These are phyloP conservation scores for Euschistus heros DNA, from an alignment of 1,140 invertebrate species.

Conservation along the genomic window DNA sequence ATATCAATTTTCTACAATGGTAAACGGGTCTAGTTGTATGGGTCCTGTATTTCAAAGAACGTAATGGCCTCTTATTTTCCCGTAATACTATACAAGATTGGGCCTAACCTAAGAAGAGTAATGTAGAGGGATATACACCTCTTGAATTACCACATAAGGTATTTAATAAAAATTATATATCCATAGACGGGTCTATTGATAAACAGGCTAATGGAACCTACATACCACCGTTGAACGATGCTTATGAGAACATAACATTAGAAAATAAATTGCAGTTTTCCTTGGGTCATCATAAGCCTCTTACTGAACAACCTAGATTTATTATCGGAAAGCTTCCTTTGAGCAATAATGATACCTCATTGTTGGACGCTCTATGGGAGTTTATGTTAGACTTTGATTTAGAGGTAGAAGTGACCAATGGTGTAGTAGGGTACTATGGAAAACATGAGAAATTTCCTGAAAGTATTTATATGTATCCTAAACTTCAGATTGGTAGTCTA, in stretches of 20 bases:
- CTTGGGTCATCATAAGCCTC: slow-evolving; percentile 23
- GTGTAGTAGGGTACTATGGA: background rate
- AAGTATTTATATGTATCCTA: background rate
- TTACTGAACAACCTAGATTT: slow-evolving; percentile 21
- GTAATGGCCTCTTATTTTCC: background rate
- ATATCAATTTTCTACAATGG: background rate
- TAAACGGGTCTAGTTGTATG: background rate
- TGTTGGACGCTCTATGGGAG: background rate
- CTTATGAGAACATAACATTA: background rate
- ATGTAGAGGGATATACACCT: background rate
- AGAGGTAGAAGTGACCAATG: background rate
- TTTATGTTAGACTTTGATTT: background rate
- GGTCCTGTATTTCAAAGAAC: background rate
- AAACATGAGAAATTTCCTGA: background rate
- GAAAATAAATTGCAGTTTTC: background rate
- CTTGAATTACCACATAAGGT: background rate
- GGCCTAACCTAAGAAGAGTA: background rate
- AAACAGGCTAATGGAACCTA: background rate
- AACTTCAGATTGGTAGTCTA: background rate
- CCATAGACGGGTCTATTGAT: background rate
- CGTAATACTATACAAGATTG: background rate
- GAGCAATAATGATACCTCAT: background rate
- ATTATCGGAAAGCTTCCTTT: slow-evolving; percentile 5
- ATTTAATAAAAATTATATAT: background rate
- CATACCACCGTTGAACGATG: background rate